phyloP scores from a whole-genome alignment of 2,797 vertebrate genomes.

The Galaxias olidus region DNA sequence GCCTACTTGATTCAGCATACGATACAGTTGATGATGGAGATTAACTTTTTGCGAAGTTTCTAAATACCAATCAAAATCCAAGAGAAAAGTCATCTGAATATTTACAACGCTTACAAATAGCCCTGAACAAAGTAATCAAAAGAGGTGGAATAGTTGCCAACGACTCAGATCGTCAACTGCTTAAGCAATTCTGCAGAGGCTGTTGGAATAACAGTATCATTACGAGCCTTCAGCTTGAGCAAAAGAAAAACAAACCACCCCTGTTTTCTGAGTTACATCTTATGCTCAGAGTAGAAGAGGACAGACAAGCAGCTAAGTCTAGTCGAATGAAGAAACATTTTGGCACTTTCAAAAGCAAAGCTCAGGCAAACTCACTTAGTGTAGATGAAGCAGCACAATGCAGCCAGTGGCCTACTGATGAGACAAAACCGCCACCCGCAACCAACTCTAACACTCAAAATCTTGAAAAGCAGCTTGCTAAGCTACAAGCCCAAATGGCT shows the following conservation, averaged over 20 bases:
- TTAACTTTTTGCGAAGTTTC: constrained; percentile 20
- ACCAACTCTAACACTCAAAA: no score
- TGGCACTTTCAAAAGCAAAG: neutral
- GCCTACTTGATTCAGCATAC: constrained; percentile 17
- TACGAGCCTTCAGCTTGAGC: constrained; percentile 20
- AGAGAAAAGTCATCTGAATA: constrained; percentile 22
- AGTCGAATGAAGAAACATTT: constrained; percentile 24
- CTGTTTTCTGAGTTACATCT: constrained; percentile 9
- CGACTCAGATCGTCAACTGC: constrained; percentile 15
- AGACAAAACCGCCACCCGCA: no score
- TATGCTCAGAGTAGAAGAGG: constrained; percentile 19
- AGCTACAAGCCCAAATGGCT: constrained; percentile 22
- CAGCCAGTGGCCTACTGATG: no score
- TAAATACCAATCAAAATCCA: constrained; percentile 17
- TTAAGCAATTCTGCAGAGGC: constrained; percentile 29
- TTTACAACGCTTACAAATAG: neutral
- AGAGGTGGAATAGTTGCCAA: constrained; percentile 4
- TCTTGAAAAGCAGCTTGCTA: constrained; percentile 9
- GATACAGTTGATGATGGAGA: constrained; percentile 13
- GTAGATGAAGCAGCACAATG: no score
- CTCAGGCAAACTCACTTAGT: neutral
- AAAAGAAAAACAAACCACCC: constrained; percentile 19
- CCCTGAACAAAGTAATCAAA: constrained; percentile 5
- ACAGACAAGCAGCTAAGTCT: constrained; percentile 15
- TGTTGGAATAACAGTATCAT: constrained; percentile 30